phyloP scores from a whole-genome alignment of 2,888 invertebrate species.

The Drosophila cyrtoloma region DNA sequence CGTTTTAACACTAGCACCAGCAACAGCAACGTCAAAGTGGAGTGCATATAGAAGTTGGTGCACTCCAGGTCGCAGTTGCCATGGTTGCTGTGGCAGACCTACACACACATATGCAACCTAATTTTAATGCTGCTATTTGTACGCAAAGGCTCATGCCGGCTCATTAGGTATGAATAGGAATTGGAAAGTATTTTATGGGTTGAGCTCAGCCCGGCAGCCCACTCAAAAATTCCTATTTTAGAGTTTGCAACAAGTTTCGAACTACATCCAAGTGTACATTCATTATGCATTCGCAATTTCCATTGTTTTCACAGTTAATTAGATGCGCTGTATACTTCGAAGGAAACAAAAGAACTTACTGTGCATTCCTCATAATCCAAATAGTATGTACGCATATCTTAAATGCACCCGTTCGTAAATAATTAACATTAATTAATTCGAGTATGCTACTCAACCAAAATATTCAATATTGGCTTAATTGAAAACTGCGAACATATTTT shows the following conservation, averaged over 20 bases:
- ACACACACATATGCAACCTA: conserved; percentile 29
- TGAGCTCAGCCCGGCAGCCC: not conserved
- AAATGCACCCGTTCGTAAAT: not conserved
- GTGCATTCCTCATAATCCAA: not conserved
- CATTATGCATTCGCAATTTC: conserved; percentile 38
- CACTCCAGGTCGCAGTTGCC: conserved; percentile 27
- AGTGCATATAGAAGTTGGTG: conserved; percentile 37
- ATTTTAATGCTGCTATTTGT: conserved; percentile 44
- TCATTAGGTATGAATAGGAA: conserved; percentile 69
- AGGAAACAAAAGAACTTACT: not conserved
- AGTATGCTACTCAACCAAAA: not conserved
- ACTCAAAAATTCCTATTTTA: conserved; percentile 17
- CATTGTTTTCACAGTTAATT: conserved; percentile 60
- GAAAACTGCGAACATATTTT: not conserved
- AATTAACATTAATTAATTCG: not conserved
- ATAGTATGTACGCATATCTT: not conserved
- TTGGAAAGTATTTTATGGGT: conserved; percentile 36
- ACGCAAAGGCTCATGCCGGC: conserved; percentile 39
- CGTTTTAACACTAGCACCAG: not conserved
- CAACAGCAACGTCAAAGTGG: conserved; percentile 24
- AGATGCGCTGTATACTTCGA: conserved; percentile 24
- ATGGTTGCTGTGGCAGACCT: conserved; percentile 18
- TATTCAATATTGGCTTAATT: not conserved
- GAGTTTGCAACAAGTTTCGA: conserved; percentile 21
- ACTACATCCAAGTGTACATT: conserved; percentile 19